Base-by-base conservation (phyloP, 2,797 vertebrate genomes). In the Anniella stebbinsi region DNA sequence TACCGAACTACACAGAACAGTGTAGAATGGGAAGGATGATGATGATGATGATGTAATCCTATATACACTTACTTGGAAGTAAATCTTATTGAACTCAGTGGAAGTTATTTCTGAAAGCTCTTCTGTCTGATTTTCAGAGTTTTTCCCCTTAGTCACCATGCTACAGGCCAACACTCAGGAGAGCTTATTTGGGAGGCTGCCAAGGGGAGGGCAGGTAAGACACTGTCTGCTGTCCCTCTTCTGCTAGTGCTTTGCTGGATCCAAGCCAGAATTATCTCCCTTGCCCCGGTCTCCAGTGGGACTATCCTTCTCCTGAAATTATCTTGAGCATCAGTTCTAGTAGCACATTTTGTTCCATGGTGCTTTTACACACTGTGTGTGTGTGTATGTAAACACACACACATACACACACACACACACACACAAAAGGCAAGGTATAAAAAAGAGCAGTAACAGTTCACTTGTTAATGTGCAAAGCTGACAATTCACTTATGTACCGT, bases 391-490 rank as follows among this genome's bases (percentile, higher is more conserved):
- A 23, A 3, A 63, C 60, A 63, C 60, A 63, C 18, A 63, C 18
- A 63, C 60, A 63, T 21, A 45, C 45, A 45, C 45, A 1, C 8
- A 63, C 60, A 63, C 60, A 63, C 18, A 63, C 18, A 63, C 60
- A 63, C 60, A 45, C 45, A 45, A 3, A 70, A 89, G 17, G 21
- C 84, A 8, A 70, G 84, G 90, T 70, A 85, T 90, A 80, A 91
- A 63, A 38, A 75, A 21, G 11, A 92, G 33, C 11, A 91, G 67
- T n/a, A 9, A 86, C 36, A 92, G 77, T 0, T 88, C 80, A 86
- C 12, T 91, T 36, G 91, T 93, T 92, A 92, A 60, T 18, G 30
- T 36, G 17, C 33, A 18, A 21, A 0, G 1, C 38, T 54, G 38
- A 54, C 0, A 45, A 84, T 90, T 88, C 76, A 2, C 54, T 89